Base-by-base conservation (phyloP, 2,888 invertebrate species). In the Drosophila macrospina region DNA sequence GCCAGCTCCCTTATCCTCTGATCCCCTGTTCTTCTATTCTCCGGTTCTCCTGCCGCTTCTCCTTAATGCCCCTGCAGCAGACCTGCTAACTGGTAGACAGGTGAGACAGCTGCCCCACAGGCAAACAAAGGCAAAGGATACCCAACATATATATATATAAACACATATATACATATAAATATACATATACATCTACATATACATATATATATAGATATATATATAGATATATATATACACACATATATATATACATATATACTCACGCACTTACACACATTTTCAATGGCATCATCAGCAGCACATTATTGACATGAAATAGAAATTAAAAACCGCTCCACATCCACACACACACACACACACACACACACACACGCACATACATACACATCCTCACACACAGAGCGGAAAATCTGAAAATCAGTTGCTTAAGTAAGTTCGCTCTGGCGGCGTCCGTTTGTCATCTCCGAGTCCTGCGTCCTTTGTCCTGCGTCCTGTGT, bases 371-470 rank as follows among this genome's bases (percentile, higher is more conserved):
- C 48, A 42, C 37, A 51, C 54, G 24, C 45, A 60, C 20, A n/a
- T 20, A 42, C 6, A 20, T 20, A 37, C 8, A 30, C 32, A 57
- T n/a, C n/a, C n/a, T 20, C 36, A 60, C 28, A 42, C 68, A 48
- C 20, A 52, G 44, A 60, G 86, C 65, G 82, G 67, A 69, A 78
- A 83, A 83, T 86, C 83, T 78, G 66, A 86, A 88, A 84, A 84
- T 84, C 88, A 88, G 75, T 86, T 73, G 84, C 75, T 78, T 78
- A 86, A 84, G 86, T 72, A 80, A 86, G 75, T 86, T 68, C 60
- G 64, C 56, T 50, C 32, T 51, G 48, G 48, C 39, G 45, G 62
- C 41, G 71, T 54, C 61, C 51, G 72, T 80, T 78, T 65, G 60
- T 51, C 63, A 62, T 68, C 69, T 72, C 60, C 71, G 68, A 62